Evolutionary conservation across 1,140 invertebrate genomes (phyloP), one percentile per base, ranked within the genome.

Genomic region (Drosophila sp.): DNA sequence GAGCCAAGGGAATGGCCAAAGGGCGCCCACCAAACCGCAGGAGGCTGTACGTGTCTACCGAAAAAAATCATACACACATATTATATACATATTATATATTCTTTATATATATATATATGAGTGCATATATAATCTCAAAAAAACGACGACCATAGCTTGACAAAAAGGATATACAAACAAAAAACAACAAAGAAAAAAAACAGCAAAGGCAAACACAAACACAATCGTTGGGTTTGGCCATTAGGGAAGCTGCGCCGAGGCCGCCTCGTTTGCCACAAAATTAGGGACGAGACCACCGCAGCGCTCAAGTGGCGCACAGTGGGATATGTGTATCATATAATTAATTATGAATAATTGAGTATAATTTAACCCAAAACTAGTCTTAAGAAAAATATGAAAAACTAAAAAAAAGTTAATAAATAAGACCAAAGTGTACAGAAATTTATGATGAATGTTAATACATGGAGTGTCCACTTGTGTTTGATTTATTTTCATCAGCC

Each of bases 91-190:
- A 38, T 3, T 38, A 38, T 38, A 38, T 38, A 0, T 1, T 38
- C 1, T 11, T 11, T 38, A 38, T 33, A 33, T 40, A 10, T n/a
- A 40, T n/a, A n/a, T n/a, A 41, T 47, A 41, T 55, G 29, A 50
- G 54, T 29, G 11, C 40, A 2, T n/a, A 3, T 8, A n/a, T 10
- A 41, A n/a, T 41, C 40, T n/a, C 4, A 17, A 23, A 47, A 11
- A 58, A 35, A 58, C 4, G 2, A 38, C 35, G 17, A 10, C 10
- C 32, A 33, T 4, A 58, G 32, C 44, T 50, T 50, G 44, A 50
- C 70, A 64, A 60, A 73, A 82, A 82, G 83, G 79, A 86, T 72
- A 69, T 55, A 44, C 8, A 44, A 35, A 74, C 57, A 38, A 17
- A 17, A 17, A 17, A 23, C 47, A 7, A 41, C 38, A 74, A 54